These are phyloP conservation scores for Danio albolineatus DNA, from an alignment of 2,797 vertebrate species.

Conservation along the genomic window DNA sequence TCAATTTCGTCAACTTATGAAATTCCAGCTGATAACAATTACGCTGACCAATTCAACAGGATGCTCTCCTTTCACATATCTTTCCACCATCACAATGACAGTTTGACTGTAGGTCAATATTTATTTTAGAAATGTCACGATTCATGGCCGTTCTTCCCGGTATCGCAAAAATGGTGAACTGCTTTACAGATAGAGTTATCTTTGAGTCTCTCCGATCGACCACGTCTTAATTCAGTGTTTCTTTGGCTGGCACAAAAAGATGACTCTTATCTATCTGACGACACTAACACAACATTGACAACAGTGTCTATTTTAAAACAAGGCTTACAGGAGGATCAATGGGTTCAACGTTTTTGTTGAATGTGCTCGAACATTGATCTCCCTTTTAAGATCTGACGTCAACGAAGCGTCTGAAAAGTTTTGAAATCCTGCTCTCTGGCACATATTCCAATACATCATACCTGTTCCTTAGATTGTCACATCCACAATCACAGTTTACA, in stretches of 20 bases:
- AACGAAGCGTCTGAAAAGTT: slow-evolving; percentile 64
- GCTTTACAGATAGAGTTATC: slow-evolving; percentile 15
- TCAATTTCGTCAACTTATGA: slow-evolving; percentile 57
- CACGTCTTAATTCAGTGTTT: neutral
- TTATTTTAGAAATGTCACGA: slow-evolving; percentile 25
- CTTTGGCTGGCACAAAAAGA: slow-evolving; percentile 27
- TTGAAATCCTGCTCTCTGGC: slow-evolving; percentile 52
- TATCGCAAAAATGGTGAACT: neutral
- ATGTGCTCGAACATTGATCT: slow-evolving; percentile 13
- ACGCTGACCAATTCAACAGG: slow-evolving; percentile 46
- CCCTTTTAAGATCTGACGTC: neutral
- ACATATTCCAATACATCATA: slow-evolving; percentile 73
- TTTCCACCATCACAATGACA: neutral
- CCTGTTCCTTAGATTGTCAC: slow-evolving; percentile 78
- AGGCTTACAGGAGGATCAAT: slow-evolving; percentile 7
- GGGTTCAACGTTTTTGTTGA: neutral
- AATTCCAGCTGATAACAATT: slow-evolving; percentile 67
- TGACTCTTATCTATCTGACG: neutral
- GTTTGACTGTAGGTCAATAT: slow-evolving; percentile 20
- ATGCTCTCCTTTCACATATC: slow-evolving; percentile 34
- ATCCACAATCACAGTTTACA: slow-evolving; percentile 77
- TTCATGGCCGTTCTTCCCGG: neutral
- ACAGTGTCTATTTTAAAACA: slow-evolving; percentile 7
- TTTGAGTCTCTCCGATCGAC: slow-evolving; percentile 14
- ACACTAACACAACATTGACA: slow-evolving; percentile 8